Conservation (phyloP, 2,113 vertebrate genomes). For the Ranitomeya imitator region DNA sequence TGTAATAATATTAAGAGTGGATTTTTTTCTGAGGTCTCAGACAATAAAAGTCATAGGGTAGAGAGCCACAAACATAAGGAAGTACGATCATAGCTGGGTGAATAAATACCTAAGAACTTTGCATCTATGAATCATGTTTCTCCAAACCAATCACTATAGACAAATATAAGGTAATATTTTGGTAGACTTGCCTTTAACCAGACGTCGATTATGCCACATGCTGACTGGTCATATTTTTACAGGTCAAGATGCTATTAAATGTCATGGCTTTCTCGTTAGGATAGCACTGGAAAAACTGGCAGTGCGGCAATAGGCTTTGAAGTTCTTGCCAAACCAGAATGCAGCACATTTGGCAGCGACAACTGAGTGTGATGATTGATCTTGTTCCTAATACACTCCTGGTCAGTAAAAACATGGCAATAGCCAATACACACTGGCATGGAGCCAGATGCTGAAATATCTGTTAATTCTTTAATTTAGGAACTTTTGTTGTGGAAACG, state of each 20-base stretch:
- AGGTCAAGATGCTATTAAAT: constrained; percentile 7
- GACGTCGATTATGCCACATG: not conserved
- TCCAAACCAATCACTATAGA: not conserved
- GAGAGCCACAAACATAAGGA: not conserved
- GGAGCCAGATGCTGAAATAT: not conserved
- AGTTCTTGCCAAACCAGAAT: constrained; percentile 23
- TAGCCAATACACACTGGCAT: not conserved
- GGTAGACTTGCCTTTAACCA: not conserved
- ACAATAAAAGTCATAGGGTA: not conserved
- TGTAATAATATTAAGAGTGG: not conserved
- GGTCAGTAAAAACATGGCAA: not conserved
- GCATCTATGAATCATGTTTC: not conserved
- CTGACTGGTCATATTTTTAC: not conserved
- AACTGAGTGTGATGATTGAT: not conserved
- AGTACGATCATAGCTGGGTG: not conserved
- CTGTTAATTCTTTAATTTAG: not conserved
- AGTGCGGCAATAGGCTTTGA: not conserved
- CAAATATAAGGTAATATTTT: not conserved
- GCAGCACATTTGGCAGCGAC: constrained; percentile 13
- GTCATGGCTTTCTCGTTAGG: constrained; percentile 1
- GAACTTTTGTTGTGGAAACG: not conserved
- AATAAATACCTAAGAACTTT: not conserved
- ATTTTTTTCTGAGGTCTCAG: not conserved
- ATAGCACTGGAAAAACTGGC: constrained; percentile 8
- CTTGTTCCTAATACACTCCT: not conserved